Conservation (phyloP, 2,888 invertebrate genomes). For the Colletes collaris region DNA sequence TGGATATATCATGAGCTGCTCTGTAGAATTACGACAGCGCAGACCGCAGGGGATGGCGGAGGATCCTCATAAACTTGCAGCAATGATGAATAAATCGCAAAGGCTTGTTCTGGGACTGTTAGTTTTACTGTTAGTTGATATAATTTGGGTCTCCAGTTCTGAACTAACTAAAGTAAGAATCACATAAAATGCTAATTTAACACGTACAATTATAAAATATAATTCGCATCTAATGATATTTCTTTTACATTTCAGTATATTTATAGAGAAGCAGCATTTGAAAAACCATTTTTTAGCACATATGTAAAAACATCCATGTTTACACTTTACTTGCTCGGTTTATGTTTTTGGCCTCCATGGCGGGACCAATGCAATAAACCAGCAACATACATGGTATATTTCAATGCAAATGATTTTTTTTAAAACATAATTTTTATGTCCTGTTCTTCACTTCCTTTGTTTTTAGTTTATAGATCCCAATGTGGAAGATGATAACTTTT, state of each 20-base stretch:
- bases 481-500: constrained; percentile 91
- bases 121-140: constrained; percentile 94
- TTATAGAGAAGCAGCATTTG: constrained; percentile 92
- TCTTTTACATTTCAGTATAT: constrained; percentile 87
- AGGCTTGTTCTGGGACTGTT: constrained; percentile 93
- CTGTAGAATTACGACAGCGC: constrained; percentile 80
- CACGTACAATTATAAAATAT: neutral
- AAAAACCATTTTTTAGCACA: constrained; percentile 97
- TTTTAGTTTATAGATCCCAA: constrained; percentile 89
- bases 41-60: constrained; percentile 81
- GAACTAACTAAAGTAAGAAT: constrained; percentile 94
- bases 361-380: constrained; percentile 91
- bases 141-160: constrained; percentile 98
- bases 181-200: neutral
- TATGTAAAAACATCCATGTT: constrained; percentile 98
- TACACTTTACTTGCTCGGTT: constrained; percentile 94
- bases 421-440: constrained; percentile 30
- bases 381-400: constrained; percentile 89
- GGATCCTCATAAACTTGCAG: constrained; percentile 81
- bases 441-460: constrained; percentile 61
- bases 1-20: constrained; percentile 77
- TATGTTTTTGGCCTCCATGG: constrained; percentile 95
- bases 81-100: constrained; percentile 87
- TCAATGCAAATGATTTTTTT: constrained; percentile 13
- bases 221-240: constrained; percentile 14